Evolutionary conservation across 2,797 vertebrate genomes (phyloP).

Genomic region (Phalanger gymnotis): DNA sequence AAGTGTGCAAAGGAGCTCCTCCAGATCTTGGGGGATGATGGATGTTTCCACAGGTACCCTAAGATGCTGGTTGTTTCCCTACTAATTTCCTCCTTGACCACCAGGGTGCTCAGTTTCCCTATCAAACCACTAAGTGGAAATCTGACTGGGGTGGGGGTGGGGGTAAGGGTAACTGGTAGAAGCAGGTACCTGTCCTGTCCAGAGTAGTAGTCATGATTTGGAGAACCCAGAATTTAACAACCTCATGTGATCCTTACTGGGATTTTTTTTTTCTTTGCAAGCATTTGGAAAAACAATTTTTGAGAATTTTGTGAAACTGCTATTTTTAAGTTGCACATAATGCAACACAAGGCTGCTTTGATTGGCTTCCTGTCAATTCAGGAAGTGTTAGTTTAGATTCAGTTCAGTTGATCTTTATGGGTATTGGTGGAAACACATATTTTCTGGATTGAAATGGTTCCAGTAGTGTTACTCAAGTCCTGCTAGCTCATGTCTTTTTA

Average conservation of each 20-base stretch:
- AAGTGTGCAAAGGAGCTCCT: not conserved
- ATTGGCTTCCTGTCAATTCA: not conserved
- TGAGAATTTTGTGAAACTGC: not conserved
- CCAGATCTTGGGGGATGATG: not conserved
- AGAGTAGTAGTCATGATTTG: too few species aligned
- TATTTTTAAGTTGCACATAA: not conserved
- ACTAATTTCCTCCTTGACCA: not conserved
- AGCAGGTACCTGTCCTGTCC: not conserved
- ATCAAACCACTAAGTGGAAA: not conserved
- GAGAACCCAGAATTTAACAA: not conserved
- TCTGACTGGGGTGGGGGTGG: not conserved
- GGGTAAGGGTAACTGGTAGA: not conserved
- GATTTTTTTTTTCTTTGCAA: not conserved
- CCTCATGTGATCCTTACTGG: too few species aligned
- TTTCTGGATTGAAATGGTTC: not conserved
- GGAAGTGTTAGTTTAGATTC: not conserved
- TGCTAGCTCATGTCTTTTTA: rapidly evolving
- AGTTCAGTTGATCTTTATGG: not conserved
- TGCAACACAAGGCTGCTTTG: not conserved
- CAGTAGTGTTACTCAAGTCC: not conserved
- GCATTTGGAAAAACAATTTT: not conserved
- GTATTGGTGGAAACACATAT: not conserved
- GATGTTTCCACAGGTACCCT: not conserved
- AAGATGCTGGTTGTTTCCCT: not conserved
- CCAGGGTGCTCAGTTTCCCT: rapidly evolving